Percentiles rank a stretch among this genome's conserved stretches.
Conservation (phyloP, 2,888 invertebrate genomes). For the Drosophila seclusa region DNA sequence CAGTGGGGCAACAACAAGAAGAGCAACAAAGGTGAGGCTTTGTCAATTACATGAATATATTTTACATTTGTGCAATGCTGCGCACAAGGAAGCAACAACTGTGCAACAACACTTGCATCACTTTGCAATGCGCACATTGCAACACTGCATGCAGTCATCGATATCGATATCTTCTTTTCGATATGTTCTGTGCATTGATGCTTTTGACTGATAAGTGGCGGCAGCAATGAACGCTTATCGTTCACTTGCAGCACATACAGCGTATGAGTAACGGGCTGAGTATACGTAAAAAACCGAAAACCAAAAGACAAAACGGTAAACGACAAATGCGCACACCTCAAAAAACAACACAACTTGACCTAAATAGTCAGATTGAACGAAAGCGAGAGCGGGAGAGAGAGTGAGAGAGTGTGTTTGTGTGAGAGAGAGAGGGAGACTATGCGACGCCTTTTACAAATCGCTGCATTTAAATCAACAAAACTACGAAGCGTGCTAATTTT, state of each 20-base stretch:
- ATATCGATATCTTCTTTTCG: constrained; percentile 37
- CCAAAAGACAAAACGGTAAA: constrained; percentile 39
- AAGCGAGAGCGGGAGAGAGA: constrained; percentile 9
- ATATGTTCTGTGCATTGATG: constrained; percentile 26
- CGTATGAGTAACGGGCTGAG: constrained; percentile 55
- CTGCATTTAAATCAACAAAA: constrained; percentile 76
- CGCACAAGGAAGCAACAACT: constrained; percentile 11
- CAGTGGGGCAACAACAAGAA: not conserved
- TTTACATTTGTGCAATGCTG: not conserved
- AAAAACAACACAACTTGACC: constrained; percentile 68
- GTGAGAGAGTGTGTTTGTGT: constrained; percentile 1
- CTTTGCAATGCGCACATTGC: constrained; percentile 32
- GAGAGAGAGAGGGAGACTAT: not conserved
- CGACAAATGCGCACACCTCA: constrained; percentile 55
- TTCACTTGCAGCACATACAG: constrained; percentile 31
- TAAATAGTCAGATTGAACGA: constrained; percentile 50
- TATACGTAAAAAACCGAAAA: constrained; percentile 13
- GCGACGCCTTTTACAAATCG: constrained; percentile 55
- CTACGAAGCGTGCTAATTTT: constrained; percentile 79
- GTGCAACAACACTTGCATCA: constrained; percentile 30
- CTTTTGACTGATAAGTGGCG: constrained; percentile 64
- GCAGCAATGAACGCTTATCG: constrained; percentile 62
- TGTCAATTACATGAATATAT: constrained; percentile 1
- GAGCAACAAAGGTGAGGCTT: constrained; percentile 41
- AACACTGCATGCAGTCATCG: constrained; percentile 44